These are phyloP conservation scores for Pseudorectes ferrugineus DNA, from an alignment of 2,113 vertebrate genomes.

Conservation along the genomic window DNA sequence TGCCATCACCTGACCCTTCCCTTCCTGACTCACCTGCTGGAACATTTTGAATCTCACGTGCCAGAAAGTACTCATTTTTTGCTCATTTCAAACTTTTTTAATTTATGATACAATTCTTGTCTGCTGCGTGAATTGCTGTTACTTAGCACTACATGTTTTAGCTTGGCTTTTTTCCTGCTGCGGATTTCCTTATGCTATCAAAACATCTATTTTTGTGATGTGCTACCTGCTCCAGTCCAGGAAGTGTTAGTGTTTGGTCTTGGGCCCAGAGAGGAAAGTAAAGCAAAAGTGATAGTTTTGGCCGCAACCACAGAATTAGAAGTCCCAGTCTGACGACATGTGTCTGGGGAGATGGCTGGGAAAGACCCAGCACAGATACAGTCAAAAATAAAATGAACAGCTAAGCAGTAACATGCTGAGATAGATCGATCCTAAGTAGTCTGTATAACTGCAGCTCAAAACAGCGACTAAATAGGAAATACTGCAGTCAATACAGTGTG, in stretches of 20 bases:
- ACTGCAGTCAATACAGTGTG: fast-evolving
- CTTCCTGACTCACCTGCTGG: not conserved
- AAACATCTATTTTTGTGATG: not conserved
- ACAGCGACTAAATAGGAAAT: not conserved
- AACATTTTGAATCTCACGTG: not conserved
- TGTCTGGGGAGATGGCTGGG: not conserved
- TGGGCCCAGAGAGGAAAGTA: not conserved
- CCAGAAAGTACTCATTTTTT: not conserved
- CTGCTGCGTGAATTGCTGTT: not conserved
- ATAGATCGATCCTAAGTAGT: not conserved
- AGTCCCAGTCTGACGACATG: not conserved
- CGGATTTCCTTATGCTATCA: not conserved
- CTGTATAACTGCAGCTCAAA: not conserved
- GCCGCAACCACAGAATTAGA: not conserved
- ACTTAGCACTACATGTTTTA: not conserved
- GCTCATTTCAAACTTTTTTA: not conserved
- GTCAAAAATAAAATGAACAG: not conserved
- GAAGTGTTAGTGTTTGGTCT: not conserved
- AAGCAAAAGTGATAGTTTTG: not conserved
- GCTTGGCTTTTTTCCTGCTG: not conserved
- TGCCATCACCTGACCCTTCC: not conserved
- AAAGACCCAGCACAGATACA: not conserved
- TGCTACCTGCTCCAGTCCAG: not conserved
- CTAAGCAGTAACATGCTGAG: not conserved
- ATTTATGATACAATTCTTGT: not conserved